Base-by-base conservation (phyloP, 2,797 vertebrate species). In the Hippocampus kuda region DNA sequence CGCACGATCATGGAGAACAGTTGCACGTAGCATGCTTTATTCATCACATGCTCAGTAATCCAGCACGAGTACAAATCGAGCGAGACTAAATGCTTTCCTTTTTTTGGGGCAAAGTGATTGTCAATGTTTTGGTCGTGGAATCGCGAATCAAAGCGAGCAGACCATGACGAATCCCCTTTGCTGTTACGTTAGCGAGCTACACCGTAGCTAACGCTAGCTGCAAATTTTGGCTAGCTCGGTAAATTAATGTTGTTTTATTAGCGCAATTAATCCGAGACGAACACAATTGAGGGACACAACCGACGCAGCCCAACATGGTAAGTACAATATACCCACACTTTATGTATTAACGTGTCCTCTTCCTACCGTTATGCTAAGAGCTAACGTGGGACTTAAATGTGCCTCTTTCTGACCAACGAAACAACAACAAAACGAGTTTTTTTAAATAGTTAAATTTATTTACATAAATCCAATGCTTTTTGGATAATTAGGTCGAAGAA, bases 241-340 rank as follows among this genome's bases (percentile, higher is more conserved):
- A 67, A 78, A 77, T 78, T 78, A 70, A 83, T 75, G 79, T 78
- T 76, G 75, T 56, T 65, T 72, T 72, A 38, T 72, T 77, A 62
- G 71, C 81, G 70, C 70, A 68, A 74, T 69, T 83, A 78, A 84
- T 70, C 73, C 65, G 72, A 81, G 70, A 77, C 71, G 65, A 62
- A 76, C 70, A 66, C 26, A 70, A 68, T 49, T 22, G 71, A 80
- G 74, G 79, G 76, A 77, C 73, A 18, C 76, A 41, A 26, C 79
- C n/a, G 68, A 75, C 77, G 73, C 78, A 57, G 34, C 38, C 69
- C 72, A 86, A 78, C 80, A 93, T 92, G 91, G 91, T 93, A 69
- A 89, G 90, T 87, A 61, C 49, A 10, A 30, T 54, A 20, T 27
- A 42, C 34, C 0, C 10, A 6, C 8, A 20, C 10, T 24, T 66